A percentile compares a stretch with the other conserved stretches of the same genome.
phyloP scores from a whole-genome alignment of 1,140 invertebrate genomes.

The Polypedilum pembai region DNA sequence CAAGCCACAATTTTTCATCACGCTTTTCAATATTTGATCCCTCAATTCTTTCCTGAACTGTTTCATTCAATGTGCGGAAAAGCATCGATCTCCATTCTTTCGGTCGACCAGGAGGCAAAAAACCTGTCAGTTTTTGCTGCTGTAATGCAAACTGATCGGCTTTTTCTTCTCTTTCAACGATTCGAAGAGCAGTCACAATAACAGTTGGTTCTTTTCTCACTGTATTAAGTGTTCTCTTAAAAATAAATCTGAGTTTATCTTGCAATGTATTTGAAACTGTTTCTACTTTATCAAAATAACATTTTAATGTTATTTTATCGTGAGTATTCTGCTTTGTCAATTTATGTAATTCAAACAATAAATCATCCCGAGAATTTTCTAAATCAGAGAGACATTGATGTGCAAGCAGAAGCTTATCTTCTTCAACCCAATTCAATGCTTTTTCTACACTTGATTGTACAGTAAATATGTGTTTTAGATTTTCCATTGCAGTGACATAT shows the following conservation, averaged over 20 bases:
- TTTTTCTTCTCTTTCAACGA: constrained; percentile 95
- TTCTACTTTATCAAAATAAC: constrained; percentile 94
- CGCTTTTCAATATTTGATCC: constrained; percentile 89
- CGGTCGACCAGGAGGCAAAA: constrained; percentile 86
- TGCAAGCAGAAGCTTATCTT: constrained; percentile 90
- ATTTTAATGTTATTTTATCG: constrained; percentile 85
- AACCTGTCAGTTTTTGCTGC: constrained; percentile 73
- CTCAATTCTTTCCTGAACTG: constrained; percentile 76
- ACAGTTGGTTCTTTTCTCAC: constrained; percentile 91
- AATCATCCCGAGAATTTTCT: constrained; percentile 92
- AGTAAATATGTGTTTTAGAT: constrained; percentile 96
- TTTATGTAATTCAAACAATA: constrained; percentile 91
- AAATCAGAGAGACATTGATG: constrained; percentile 93
- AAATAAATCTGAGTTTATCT: constrained; percentile 82
- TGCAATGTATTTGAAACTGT: constrained; percentile 81
- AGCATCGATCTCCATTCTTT: constrained; percentile 88
- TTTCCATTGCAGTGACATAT: constrained; percentile 95
- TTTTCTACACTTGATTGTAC: constrained; percentile 94
- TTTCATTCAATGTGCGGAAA: constrained; percentile 72
- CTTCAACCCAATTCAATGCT: constrained; percentile 87
- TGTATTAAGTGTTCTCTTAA: constrained; percentile 85
- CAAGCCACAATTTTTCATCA: constrained; percentile 89
- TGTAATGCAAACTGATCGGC: constrained; percentile 71
- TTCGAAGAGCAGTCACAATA: constrained; percentile 91
- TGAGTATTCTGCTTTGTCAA: constrained; percentile 82